Base-by-base conservation (phyloP, 1,140 invertebrate genomes). In the Lanistes nyassanus region DNA sequence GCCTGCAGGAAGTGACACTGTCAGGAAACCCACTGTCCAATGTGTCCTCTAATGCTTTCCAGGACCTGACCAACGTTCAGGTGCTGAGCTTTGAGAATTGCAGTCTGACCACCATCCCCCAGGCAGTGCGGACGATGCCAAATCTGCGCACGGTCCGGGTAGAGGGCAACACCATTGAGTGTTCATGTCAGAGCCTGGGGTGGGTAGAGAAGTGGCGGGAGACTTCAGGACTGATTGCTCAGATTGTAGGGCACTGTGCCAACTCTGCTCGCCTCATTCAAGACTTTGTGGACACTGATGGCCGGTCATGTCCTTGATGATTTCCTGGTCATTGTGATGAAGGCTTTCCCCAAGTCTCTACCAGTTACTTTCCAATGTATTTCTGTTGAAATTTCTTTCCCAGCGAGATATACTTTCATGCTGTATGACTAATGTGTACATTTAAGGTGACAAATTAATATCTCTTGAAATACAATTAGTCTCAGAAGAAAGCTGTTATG, bases 181-280 rank as follows among this genome's bases (percentile, higher is more conserved):
- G 77, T 29, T 58, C 74, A 26, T 78, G 77, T n/a, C 34, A 39
- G n/a, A 68, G 9, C 3, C 53, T 75, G 51, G 74, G 53, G 16
- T 75, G 74, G 77, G 70, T 75, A 11, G 23, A 62, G 34, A 29
- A 19, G 23, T 75, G 77, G 77, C 62, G 67, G 36, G 73, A 26
- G 3, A 62, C 67, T 42, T 21, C 36, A 23, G 77, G 77, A 2
- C 29, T 75, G 2, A 75, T 78, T 31, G 51, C 73, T 31, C 34
- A 67, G 23, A 64, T 75, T 23, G 65, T 65, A 16, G 67, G 77
- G 36, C 4, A 42, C 2, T 78, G 74, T 47, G 55, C 62, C 11
- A 60, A 62, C 55, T 36, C 34, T 3, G 51, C 37, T 19, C n/a
- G 16, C 11, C 3, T 55, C 36, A 60, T 72, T 60, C 70, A 72